A percentile compares a stretch with the other conserved stretches of the same genome.
Evolutionary conservation across 2,113 vertebrate species (phyloP).

Genomic region (Chlamydotis undulata): DNA sequence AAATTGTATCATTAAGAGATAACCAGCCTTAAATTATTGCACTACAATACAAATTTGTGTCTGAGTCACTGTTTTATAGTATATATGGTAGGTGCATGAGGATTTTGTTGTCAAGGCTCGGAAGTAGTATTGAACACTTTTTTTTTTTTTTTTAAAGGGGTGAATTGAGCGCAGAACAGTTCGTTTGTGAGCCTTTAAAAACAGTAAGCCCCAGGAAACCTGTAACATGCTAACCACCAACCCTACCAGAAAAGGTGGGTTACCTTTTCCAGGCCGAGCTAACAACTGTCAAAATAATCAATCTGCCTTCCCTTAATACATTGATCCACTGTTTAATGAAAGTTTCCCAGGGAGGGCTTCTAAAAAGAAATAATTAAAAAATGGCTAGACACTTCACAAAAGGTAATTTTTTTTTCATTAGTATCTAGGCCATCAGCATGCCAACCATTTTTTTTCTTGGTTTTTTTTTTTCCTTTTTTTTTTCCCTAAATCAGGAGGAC

Average conservation of each 20-base stretch:
- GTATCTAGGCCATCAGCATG: background rate
- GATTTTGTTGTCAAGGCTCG: background rate
- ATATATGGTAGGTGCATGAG: fast-evolving
- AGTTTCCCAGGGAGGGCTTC: background rate
- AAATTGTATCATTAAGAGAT: background rate
- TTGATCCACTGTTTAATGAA: background rate
- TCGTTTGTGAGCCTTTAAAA: background rate
- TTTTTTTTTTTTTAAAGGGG: background rate
- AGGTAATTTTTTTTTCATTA: fast-evolving
- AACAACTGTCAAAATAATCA: background rate
- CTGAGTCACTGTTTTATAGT: background rate
- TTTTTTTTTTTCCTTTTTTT: too few species aligned
- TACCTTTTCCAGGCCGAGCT: background rate
- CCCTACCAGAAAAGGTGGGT: background rate
- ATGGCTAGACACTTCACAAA: background rate
- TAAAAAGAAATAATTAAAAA: background rate
- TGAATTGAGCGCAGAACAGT: background rate
- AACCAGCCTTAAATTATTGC: background rate
- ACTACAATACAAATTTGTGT: background rate
- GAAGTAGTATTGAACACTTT: fast-evolving
- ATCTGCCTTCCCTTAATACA: background rate
- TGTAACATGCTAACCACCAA: background rate
- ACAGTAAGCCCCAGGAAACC: background rate
- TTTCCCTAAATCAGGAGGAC: background rate
- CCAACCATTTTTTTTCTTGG: background rate